Conservation (phyloP, 2,888 invertebrate genomes). For the Drosophila tripunctata region DNA sequence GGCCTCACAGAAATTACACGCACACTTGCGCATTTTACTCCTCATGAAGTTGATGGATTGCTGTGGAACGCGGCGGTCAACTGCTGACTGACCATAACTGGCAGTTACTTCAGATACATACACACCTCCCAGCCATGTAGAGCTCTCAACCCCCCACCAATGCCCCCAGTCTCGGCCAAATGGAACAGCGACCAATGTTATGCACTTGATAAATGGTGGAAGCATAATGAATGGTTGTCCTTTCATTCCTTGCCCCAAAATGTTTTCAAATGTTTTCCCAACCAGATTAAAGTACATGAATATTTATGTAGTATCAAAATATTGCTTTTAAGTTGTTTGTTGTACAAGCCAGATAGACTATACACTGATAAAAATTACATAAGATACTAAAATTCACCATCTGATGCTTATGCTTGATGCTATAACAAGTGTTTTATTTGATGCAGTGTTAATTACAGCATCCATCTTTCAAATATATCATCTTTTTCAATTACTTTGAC, state of each 20-base stretch:
- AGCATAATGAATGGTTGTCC: conserved; percentile 56
- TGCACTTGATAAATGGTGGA: conserved; percentile 53
- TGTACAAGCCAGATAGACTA: too few species aligned
- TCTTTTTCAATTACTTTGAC: not conserved
- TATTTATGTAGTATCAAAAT: conserved; percentile 15
- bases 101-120: conserved; percentile 23
- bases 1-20: conserved; percentile 59
- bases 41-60: conserved; percentile 55
- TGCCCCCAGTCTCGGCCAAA: too few species aligned
- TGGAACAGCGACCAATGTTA: conserved; percentile 30
- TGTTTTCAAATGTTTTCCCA: conserved; percentile 6
- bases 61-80: conserved; percentile 41
- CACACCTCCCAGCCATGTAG: not conserved
- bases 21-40: conserved; percentile 54
- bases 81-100: conserved; percentile 51
- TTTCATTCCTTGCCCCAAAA: not conserved
- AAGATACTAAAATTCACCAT: too few species aligned
- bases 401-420: too few species aligned
- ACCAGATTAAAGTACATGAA: conserved; percentile 34
- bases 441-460: too few species aligned
- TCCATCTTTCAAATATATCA: too few species aligned
- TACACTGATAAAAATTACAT: too few species aligned
- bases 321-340: conserved; percentile 1
- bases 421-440: too few species aligned
- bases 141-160: not conserved